Evolutionary conservation across 2,797 vertebrate genomes (phyloP).

Genomic region (Microctenopoma steveboyesi): DNA sequence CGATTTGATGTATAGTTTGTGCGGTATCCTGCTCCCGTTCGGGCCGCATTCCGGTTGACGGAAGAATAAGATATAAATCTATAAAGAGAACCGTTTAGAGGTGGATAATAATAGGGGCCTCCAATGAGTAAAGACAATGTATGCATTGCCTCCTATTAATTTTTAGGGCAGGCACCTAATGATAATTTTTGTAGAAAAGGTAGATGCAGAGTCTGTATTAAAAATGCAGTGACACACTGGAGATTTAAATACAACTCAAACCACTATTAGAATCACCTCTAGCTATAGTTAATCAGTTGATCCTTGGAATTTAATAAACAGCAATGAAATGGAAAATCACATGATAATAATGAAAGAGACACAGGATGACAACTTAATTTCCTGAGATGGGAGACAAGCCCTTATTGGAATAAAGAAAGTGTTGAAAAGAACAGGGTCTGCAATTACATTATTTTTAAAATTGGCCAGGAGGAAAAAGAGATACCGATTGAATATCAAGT

Average conservation of each 20-base stretch:
- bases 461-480: constrained; percentile 60
- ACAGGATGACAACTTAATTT: constrained; percentile 82
- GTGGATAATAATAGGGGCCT: no score
- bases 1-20: no score
- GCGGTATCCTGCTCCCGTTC: no score
- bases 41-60: no score
- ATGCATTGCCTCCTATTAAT: no score
- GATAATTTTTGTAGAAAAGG: constrained; percentile 32
- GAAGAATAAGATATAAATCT: no score
- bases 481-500: constrained; percentile 76
- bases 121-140: no score
- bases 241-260: constrained; percentile 54
- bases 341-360: constrained; percentile 77
- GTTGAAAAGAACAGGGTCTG: constrained; percentile 57
- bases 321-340: constrained; percentile 70
- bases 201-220: constrained; percentile 36
- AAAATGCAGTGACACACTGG: constrained; percentile 44
- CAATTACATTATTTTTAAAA: constrained; percentile 70
- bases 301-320: constrained; percentile 79
- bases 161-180: no score
- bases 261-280: constrained; percentile 58
- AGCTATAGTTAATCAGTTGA: constrained; percentile 59
- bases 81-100: no score
- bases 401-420: constrained; percentile 79
- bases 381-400: constrained; percentile 80